A percentile compares a stretch with the other conserved stretches of the same genome.
Conservation (phyloP, 2,888 invertebrate species). For the Spilosoma lubricipeda region DNA sequence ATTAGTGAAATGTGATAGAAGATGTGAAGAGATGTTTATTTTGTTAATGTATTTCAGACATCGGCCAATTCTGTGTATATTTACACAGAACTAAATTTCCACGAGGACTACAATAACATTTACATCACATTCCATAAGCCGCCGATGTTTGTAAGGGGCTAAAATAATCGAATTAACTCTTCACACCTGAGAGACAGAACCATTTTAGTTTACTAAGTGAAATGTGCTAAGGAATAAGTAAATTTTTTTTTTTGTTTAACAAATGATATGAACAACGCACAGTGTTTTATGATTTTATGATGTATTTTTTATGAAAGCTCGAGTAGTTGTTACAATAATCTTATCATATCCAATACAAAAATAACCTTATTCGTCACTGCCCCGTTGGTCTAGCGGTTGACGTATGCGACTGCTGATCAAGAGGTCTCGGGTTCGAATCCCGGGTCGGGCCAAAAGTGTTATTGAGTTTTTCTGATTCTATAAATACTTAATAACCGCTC, state of each 20-base stretch:
- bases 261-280: too few relatives aligned
- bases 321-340: too few relatives aligned
- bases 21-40: slow-evolving; percentile 47
- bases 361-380: too few relatives aligned
- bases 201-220: neutral
- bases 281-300: too few relatives aligned
- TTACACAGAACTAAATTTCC: slow-evolving; percentile 23
- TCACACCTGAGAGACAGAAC: neutral
- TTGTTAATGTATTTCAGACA: slow-evolving; percentile 49
- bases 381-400: too few relatives aligned
- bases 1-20: neutral
- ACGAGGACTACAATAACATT: neutral
- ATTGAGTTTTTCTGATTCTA: too few relatives aligned
- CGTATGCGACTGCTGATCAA: too few relatives aligned
- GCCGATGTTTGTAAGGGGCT: neutral
- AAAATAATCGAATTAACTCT: neutral
- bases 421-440: too few relatives aligned
- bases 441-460: too few relatives aligned
- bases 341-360: too few relatives aligned
- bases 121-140: neutral
- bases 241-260: neutral
- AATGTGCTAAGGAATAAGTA: neutral
- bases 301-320: too few relatives aligned
- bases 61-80: slow-evolving; percentile 27
- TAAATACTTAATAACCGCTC: too few relatives aligned